Conservation (phyloP, 2,797 vertebrate species). For the Jordanella pulchra region DNA sequence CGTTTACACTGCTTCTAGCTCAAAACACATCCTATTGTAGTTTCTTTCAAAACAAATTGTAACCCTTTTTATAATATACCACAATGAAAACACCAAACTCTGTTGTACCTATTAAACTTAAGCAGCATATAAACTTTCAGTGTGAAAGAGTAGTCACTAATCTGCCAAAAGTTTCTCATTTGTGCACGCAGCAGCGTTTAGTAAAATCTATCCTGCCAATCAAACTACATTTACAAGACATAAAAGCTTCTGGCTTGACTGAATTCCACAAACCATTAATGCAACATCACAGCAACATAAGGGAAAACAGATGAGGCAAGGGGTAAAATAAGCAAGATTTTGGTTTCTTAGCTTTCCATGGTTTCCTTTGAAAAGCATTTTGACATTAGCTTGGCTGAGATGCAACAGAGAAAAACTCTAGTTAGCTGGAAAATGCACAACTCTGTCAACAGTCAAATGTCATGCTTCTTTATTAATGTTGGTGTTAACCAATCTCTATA, state of each 20-base stretch:
- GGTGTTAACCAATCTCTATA: constrained; percentile 14
- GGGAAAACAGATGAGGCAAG: constrained; percentile 56
- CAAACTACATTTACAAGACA: constrained; percentile 56
- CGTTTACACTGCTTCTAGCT: background rate
- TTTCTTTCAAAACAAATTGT: constrained; percentile 18
- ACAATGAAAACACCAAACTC: constrained; percentile 10
- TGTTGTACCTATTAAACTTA: constrained; percentile 20
- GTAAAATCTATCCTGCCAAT: constrained; percentile 36
- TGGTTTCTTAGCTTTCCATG: constrained; percentile 36
- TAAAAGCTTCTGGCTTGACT: constrained; percentile 62
- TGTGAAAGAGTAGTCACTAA: constrained; percentile 28
- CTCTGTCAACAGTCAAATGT: constrained; percentile 35
- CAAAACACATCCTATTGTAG: background rate
- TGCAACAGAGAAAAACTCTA: constrained; percentile 39
- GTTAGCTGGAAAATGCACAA: constrained; percentile 22
- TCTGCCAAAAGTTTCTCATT: constrained; percentile 31
- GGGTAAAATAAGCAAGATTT: constrained; percentile 32
- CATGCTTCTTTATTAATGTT: constrained; percentile 43
- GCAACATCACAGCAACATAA: constrained; percentile 54
- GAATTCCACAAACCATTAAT: constrained; percentile 53
- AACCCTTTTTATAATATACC: constrained; percentile 7
- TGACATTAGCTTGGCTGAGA: constrained; percentile 47
- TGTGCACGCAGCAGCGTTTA: constrained; percentile 35
- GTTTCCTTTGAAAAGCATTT: constrained; percentile 37
- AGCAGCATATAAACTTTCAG: constrained; percentile 33